Conservation (phyloP, 2,888 invertebrate species). For the Patella ulyssiponensis region DNA sequence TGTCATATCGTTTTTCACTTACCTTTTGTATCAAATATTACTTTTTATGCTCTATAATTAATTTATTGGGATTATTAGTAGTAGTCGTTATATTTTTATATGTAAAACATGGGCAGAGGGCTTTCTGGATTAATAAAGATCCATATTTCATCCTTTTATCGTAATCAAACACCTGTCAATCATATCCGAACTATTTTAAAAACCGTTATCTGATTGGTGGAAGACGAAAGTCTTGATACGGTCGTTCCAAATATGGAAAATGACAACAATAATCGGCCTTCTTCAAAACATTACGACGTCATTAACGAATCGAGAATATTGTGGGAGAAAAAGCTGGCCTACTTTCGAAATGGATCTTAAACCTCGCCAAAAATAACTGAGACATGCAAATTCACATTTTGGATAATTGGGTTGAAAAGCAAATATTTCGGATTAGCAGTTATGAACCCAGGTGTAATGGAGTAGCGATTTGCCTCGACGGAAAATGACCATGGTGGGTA, state of each 20-base stretch:
- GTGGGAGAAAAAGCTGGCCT: conserved; percentile 30
- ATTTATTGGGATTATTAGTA: no score
- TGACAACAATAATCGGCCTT: conserved; percentile 60
- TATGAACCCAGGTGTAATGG: neutral
- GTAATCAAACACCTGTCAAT: conserved; percentile 15
- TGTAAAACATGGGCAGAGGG: no score
- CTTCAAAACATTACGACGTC: conserved; percentile 62
- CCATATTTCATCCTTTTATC: no score
- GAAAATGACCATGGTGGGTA: conserved; percentile 45
- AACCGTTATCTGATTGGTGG: conserved; percentile 24
- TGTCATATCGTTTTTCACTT: conserved; percentile 5
- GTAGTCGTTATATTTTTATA: no score
- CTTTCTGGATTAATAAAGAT: no score
- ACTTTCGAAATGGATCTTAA: conserved; percentile 38
- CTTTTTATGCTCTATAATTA: no score
- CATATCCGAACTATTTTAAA: neutral
- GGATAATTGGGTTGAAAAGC: neutral
- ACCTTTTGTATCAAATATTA: neutral
- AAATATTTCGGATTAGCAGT: conserved; percentile 1
- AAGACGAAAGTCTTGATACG: conserved; percentile 42
- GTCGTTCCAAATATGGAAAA: conserved; percentile 60
- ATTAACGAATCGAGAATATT: conserved; percentile 46
- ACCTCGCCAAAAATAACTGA: neutral
- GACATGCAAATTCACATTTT: conserved; percentile 3
- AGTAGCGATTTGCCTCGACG: conserved; percentile 20